Percentiles rank a stretch among this genome's conserved stretches.
phyloP scores from a whole-genome alignment of 2,888 invertebrate species.

The Arge pagana region DNA sequence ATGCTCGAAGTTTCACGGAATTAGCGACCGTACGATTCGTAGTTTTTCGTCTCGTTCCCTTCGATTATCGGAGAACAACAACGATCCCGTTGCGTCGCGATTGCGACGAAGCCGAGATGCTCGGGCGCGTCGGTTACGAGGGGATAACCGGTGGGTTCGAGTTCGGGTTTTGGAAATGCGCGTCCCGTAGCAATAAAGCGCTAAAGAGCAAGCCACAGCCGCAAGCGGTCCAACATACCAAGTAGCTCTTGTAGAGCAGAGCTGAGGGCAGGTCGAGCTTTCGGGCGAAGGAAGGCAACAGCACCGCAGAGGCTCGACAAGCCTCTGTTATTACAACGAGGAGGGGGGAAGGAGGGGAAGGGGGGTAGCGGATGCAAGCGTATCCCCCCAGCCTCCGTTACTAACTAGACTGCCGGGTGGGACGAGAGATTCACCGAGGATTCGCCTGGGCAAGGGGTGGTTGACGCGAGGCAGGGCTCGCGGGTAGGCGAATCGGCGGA shows the following conservation, averaged over 20 bases:
- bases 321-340: constrained; percentile 52
- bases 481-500: no score
- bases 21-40: constrained; percentile 14
- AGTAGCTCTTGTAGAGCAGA: constrained; percentile 16
- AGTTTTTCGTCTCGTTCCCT: no score
- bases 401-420: constrained; percentile 42
- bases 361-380: no score
- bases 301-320: constrained; percentile 34
- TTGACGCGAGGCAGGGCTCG: no score
- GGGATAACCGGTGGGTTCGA: constrained; percentile 18
- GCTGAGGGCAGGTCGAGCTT: constrained; percentile 25
- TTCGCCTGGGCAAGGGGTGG: not conserved
- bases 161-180: constrained; percentile 19
- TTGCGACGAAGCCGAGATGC: constrained; percentile 17
- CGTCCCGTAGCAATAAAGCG: constrained; percentile 21
- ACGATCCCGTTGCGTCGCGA: constrained; percentile 24
- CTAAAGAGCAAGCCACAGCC: constrained; percentile 22
- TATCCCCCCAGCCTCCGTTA: constrained; percentile 7
- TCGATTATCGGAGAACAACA: no score
- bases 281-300: constrained; percentile 27
- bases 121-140: no score
- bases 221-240: constrained; percentile 21
- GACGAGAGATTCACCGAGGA: not conserved
- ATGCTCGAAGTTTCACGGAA: not conserved
- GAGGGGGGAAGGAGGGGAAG: constrained; percentile 24